These are phyloP conservation scores for Lutjanus argentimaculatus DNA, from an alignment of 2,797 vertebrate genomes.

Conservation along the genomic window DNA sequence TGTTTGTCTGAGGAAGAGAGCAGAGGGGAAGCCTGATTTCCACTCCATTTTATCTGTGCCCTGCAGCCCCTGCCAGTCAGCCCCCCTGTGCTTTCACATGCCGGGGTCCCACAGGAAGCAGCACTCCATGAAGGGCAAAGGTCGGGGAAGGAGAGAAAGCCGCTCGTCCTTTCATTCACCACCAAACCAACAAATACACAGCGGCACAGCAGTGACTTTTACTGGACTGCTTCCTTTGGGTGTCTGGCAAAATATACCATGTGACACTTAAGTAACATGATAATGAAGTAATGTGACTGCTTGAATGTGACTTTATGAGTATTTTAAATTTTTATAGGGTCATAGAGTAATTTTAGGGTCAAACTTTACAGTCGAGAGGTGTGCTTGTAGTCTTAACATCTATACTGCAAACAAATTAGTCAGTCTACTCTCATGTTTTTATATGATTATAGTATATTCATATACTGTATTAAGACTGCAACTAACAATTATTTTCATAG, in stretches of 20 bases:
- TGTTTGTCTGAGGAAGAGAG: slow-evolving; percentile 84
- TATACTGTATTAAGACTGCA: neutral
- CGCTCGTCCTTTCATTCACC: slow-evolving; percentile 70
- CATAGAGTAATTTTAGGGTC: neutral
- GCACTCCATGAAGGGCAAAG: slow-evolving; percentile 82
- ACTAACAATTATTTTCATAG: no score
- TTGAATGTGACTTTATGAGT: slow-evolving; percentile 6
- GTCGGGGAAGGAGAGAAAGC: slow-evolving; percentile 75
- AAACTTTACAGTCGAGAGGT: neutral
- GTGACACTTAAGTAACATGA: neutral
- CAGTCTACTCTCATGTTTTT: slow-evolving; percentile 8
- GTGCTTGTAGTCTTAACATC: neutral
- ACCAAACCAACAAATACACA: slow-evolving; percentile 44
- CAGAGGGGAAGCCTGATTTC: slow-evolving; percentile 85
- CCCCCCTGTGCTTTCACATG: slow-evolving; percentile 75
- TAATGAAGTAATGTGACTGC: neutral
- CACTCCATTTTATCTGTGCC: slow-evolving; percentile 85
- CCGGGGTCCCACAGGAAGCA: slow-evolving; percentile 85
- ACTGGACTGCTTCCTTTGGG: slow-evolving; percentile 5
- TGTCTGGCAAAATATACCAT: slow-evolving; percentile 12
- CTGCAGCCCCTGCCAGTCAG: slow-evolving; percentile 78
- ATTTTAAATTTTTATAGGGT: neutral
- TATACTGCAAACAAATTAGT: neutral
- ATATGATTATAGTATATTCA: no score
- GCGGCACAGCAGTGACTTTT: neutral